A percentile compares a stretch with the other conserved stretches of the same genome.
Evolutionary conservation across 2,888 invertebrate species (phyloP).

Genomic region (Hemaris fuciformis): DNA sequence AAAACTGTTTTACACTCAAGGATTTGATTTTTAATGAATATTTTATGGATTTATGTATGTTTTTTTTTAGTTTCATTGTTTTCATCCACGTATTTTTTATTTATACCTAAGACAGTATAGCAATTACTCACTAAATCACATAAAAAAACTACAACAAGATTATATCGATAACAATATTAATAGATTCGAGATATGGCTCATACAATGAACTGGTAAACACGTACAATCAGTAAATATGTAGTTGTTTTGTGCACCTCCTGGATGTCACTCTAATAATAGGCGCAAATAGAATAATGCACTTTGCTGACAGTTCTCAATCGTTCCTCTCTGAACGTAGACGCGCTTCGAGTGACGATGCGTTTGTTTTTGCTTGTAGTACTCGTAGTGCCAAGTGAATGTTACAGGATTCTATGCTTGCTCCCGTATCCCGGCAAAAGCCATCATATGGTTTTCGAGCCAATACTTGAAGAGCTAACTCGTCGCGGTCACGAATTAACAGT

Average conservation of each 20-base stretch:
- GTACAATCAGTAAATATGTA: neutral
- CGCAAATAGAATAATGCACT: neutral
- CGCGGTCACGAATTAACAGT: slow-evolving; percentile 74
- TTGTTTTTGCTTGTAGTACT: slow-evolving; percentile 25
- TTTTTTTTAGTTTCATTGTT: too few relatives aligned
- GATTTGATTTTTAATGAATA: too few relatives aligned
- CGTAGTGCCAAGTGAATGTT: slow-evolving; percentile 30
- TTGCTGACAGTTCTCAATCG: slow-evolving; percentile 6
- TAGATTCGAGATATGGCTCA: neutral
- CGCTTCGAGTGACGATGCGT: slow-evolving; percentile 20
- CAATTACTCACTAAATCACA: neutral
- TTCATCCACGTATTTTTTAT: too few relatives aligned
- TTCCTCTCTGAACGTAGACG: slow-evolving; percentile 17
- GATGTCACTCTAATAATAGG: slow-evolving; percentile 14
- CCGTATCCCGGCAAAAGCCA: slow-evolving; percentile 76
- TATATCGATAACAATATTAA: neutral
- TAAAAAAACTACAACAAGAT: neutral
- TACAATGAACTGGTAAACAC: neutral
- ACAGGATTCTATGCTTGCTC: slow-evolving; percentile 62
- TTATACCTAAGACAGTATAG: neutral
- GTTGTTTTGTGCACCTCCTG: neutral
- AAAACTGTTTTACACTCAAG: too few relatives aligned
- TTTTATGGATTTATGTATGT: too few relatives aligned
- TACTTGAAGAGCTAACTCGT: slow-evolving; percentile 59
- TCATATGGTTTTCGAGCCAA: slow-evolving; percentile 68